phyloP scores from a whole-genome alignment of 2,888 invertebrate genomes.

The Steinernema carpocapsae region DNA sequence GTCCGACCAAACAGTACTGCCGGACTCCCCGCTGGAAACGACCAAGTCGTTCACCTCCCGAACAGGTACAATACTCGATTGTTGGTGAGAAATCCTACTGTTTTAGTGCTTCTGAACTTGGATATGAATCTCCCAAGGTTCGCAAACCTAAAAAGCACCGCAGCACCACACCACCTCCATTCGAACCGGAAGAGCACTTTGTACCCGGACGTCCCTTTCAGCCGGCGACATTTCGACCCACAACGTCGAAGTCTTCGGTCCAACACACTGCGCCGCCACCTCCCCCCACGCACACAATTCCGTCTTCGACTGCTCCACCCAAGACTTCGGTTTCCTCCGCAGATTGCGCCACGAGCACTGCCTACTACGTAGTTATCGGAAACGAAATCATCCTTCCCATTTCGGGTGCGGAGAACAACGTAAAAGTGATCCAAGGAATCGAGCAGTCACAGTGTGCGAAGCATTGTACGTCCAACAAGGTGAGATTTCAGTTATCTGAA shows the following conservation, averaged over 20 bases:
- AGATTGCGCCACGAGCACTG: slow-evolving; percentile 54
- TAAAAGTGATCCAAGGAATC: slow-evolving; percentile 53
- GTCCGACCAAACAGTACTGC: slow-evolving; percentile 39
- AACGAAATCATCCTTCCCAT: slow-evolving; percentile 61
- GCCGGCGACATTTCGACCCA: background rate
- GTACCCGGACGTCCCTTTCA: background rate
- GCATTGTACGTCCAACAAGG: slow-evolving; percentile 56
- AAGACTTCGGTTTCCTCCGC: slow-evolving; percentile 14
- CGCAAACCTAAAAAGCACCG: background rate
- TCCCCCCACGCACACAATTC: background rate
- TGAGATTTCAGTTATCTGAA: slow-evolving; percentile 41
- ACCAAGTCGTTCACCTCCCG: slow-evolving; percentile 12
- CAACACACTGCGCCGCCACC: background rate
- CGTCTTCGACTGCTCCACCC: slow-evolving; percentile 33
- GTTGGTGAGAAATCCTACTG: no score
- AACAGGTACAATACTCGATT: slow-evolving; percentile 14
- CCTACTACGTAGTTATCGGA: slow-evolving; percentile 65
- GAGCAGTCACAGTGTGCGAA: slow-evolving; percentile 62
- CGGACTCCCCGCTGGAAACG: slow-evolving; percentile 38
- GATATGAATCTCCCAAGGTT: slow-evolving; percentile 32
- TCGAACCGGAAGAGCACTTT: background rate
- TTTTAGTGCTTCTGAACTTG: slow-evolving; percentile 37
- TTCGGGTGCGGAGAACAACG: slow-evolving; percentile 39
- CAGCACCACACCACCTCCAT: background rate
- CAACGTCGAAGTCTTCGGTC: background rate